Evolutionary conservation across 2,888 invertebrate genomes (phyloP).

Genomic region (Napeogenes sylphis): DNA sequence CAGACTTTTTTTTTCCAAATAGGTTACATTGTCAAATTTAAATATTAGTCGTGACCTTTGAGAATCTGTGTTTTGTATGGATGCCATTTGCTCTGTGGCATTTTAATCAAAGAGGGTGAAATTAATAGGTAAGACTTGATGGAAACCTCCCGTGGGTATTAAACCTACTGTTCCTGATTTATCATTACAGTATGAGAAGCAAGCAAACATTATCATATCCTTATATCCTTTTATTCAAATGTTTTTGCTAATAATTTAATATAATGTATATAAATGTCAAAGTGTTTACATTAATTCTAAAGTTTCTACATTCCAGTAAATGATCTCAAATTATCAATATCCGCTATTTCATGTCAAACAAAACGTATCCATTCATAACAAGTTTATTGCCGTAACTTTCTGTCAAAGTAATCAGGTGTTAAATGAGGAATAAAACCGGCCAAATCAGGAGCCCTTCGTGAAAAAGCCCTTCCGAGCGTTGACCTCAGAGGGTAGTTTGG

Average conservation of each 20-base stretch:
- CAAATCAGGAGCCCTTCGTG: slow-evolving; percentile 19
- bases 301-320: too few relatives aligned
- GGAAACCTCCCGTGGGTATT: slow-evolving; percentile 35
- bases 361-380: too few relatives aligned
- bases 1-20: too few relatives aligned
- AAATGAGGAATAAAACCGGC: slow-evolving; percentile 18
- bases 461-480: slow-evolving; percentile 55
- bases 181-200: background rate
- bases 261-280: too few relatives aligned
- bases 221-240: background rate
- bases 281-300: too few relatives aligned
- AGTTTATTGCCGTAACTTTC: slow-evolving; percentile 3
- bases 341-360: background rate
- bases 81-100: slow-evolving; percentile 48
- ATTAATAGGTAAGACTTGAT: slow-evolving; percentile 35
- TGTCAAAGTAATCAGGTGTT: slow-evolving; percentile 22
- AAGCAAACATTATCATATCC: background rate
- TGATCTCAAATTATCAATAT: background rate
- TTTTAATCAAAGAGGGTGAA: slow-evolving; percentile 50
- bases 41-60: slow-evolving; percentile 12
- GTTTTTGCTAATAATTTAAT: background rate
- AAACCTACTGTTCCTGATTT: slow-evolving; percentile 15
- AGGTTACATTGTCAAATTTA: slow-evolving; percentile 5
- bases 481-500: slow-evolving; percentile 56
- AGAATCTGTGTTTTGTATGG: slow-evolving; percentile 16